A percentile compares a stretch with the other conserved stretches of the same genome.
phyloP scores from a whole-genome alignment of 2,797 vertebrate genomes.

The Potorous gilbertii region DNA sequence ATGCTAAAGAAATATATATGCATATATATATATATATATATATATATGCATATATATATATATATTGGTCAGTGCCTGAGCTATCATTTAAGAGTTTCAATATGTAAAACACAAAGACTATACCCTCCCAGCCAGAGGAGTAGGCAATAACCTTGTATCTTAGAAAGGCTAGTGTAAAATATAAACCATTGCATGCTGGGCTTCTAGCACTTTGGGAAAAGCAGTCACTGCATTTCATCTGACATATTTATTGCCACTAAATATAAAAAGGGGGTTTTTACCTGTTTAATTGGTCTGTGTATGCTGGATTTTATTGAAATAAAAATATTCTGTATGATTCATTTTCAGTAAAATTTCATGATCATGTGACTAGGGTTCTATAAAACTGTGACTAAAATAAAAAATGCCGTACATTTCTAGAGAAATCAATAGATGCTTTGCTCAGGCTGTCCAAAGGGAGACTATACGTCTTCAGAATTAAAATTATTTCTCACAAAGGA shows the following conservation, averaged over 20 bases:
- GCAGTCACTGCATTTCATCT: background rate
- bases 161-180: background rate
- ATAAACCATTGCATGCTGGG: background rate
- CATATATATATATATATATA: no score
- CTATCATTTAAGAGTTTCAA: conserved; percentile 1
- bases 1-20: conserved; percentile 8
- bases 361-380: background rate
- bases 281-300: conserved; percentile 25
- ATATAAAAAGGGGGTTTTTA: conserved; percentile 3
- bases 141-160: background rate
- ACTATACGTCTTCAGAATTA: background rate
- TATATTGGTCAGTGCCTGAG: conserved; percentile 18
- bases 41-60: no score
- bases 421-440: background rate
- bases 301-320: conserved; percentile 15
- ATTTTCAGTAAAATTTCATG: conserved; percentile 1
- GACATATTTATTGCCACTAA: conserved; percentile 20
- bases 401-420: background rate
- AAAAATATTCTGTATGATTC: background rate
- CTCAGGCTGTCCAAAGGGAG: background rate
- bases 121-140: conserved; percentile 14
- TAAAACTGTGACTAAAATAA: conserved; percentile 1
- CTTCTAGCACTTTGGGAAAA: conserved; percentile 26
- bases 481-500: conserved; percentile 19
- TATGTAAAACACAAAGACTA: conserved; percentile 15